Evolutionary conservation across 2,113 vertebrate genomes (phyloP), one percentile per base, ranked within the genome.

Genomic region (Pantherophis guttatus): DNA sequence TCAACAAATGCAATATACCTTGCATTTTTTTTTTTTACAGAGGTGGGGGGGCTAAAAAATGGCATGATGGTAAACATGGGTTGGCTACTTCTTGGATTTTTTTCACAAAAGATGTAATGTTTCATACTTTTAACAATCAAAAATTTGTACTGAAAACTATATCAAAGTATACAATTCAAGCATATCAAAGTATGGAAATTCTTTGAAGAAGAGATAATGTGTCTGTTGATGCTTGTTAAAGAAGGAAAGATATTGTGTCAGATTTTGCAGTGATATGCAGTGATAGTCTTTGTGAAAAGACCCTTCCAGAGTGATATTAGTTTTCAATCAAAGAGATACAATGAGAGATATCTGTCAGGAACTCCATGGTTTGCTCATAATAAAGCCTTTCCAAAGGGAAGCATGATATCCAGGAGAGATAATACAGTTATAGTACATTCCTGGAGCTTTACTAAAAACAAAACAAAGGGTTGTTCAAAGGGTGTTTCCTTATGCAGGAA

Each of bases 301-400:
- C 10, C 57, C 52, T 21, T 50, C 52, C 21, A 54, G 39, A 48
- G 93, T 55, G 54, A 44, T 88, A 94, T 95, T 94, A 95, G 91
- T 96, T 96, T 94, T 94, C 93, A 86, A 93, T 21, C 90, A 93
- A 94, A 91, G 5, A 91, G 89, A 95, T 93, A 93, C 50, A 50
- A 91, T 87, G n/a, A 90, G 13, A 87, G 1, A 48, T 11, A 26
- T 50, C 33, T 81, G 62, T n/a, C 48, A 92, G 33, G 50, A 39
- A 87, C 5, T 87, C 15, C 4, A 39, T 21, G 29, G 26, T 26
- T 85, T 90, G 44, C 9, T 21, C 13, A 90, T 50, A 11, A 86
- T 86, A 93, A 95, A 96, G 54, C 90, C 87, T 91, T 95, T 92
- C 93, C 70, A 93, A 90, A 95, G 91, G 8, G 93, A 93, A 93